Base-by-base conservation (phyloP, 2,888 invertebrate genomes). In the Petrolisthes cinctipes region DNA sequence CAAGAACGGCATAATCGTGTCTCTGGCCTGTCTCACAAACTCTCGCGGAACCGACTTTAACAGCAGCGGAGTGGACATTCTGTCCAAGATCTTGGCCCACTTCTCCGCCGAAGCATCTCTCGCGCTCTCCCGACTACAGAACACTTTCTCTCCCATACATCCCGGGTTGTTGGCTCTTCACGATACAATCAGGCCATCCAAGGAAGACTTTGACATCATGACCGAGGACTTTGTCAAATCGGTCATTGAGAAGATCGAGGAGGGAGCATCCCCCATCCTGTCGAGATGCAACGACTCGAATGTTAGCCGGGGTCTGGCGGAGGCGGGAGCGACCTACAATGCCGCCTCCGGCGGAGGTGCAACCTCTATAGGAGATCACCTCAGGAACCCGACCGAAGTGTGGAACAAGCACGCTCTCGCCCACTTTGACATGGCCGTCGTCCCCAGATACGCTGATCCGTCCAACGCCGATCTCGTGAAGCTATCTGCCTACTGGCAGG, bases 371-470 rank as follows among this genome's bases (percentile, higher is more conserved):
- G 66, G 9, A 14, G 66, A 66, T 14, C 7, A 66, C 66, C 14
- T 66, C 7, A 7, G 14, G 66, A 66, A 66, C 66, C 66, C 66
- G 9, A 14, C 66, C 66, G 14, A 66, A 14, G 66, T 66, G 66
- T 66, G 66, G 66, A 11, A 7, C 66, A 14, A 11, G 14, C 14
- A 7, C 66, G 66, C 66, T 14, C 66, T 66, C 66, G 9, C 66
- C 66, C 66, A 66, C 66, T 66, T 66, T 66, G 66, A 66, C 66
- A 66, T 66, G 66, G 66, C 66, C 66, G 66, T 66, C 66, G 66
- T 66, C 14, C 66, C 66, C 66, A 66, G 14, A 14, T 14, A 66
- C 66, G 9, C 66, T 14, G 66, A 66, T 66, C 9, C 14, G 66
- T 66, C 66, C 14, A 11, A 7, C 66, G 66, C 7, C 66, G 9